Percentiles rank a stretch among this genome's conserved stretches.
phyloP scores from a whole-genome alignment of 2,797 vertebrate species.

The Diplodus puntazzo region DNA sequence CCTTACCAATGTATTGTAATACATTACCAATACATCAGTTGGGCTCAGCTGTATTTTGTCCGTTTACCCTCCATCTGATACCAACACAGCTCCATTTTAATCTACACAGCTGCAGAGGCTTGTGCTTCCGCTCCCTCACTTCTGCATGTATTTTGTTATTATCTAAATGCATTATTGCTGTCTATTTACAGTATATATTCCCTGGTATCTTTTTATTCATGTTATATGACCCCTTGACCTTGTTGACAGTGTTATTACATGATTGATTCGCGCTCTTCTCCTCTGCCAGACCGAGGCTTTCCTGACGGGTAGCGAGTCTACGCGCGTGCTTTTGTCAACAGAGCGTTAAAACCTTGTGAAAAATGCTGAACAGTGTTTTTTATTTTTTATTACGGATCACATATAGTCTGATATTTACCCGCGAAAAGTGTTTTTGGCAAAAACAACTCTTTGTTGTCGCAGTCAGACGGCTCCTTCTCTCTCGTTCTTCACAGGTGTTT shows the following conservation, averaged over 20 bases:
- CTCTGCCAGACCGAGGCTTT: neutral
- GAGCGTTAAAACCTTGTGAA: constrained; percentile 1
- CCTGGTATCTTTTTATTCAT: neutral
- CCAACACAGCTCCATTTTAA: neutral
- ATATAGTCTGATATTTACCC: neutral
- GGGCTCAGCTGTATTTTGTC: no score
- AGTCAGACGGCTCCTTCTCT: neutral
- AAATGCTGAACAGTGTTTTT: neutral
- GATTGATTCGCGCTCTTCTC: neutral
- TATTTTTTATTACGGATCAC: neutral
- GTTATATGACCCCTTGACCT: neutral
- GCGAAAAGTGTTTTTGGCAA: neutral
- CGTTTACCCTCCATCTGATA: no score
- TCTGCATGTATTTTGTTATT: neutral
- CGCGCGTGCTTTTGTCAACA: neutral
- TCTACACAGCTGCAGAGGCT: neutral
- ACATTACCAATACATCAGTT: no score
- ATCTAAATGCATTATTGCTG: neutral
- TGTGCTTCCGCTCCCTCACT: neutral
- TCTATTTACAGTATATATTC: neutral
- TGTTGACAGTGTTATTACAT: neutral
- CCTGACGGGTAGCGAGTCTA: neutral
- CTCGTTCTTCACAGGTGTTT: neutral
- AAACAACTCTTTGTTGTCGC: neutral
- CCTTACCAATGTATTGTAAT: no score